These are phyloP conservation scores for Myoxocephalus aenaeus DNA, from an alignment of 2,797 vertebrate species.

Conservation along the genomic window DNA sequence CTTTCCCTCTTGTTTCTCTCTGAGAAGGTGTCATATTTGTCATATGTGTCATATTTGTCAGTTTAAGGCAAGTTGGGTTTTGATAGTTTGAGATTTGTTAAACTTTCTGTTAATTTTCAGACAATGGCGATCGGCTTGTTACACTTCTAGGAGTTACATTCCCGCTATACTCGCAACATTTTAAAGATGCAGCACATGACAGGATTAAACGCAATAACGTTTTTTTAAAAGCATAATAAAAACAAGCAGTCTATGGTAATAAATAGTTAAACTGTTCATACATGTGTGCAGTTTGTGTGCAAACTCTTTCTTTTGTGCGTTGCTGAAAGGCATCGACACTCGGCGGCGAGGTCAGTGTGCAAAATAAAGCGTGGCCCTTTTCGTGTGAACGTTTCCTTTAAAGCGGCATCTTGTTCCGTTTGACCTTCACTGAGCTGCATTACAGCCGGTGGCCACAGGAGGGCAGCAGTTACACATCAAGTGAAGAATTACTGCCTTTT, in stretches of 20 bases:
- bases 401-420: conserved; percentile 5
- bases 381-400: not conserved
- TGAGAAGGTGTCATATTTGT: not conserved
- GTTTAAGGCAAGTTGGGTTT: conserved; percentile 45
- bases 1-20: not conserved
- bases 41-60: not conserved
- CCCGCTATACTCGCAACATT: not conserved
- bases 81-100: not conserved
- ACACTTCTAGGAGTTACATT: not conserved
- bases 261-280: not conserved
- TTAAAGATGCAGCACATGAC: not conserved
- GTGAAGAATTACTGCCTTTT: not conserved
- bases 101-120: too few relatives aligned
- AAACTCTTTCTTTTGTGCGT: conserved; percentile 42
- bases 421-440: conserved; percentile 15
- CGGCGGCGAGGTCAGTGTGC: conserved; percentile 4
- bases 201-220: not conserved
- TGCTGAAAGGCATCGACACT: not conserved
- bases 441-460: conserved; percentile 34
- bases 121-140: not conserved
- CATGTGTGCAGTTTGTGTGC: conserved; percentile 12
- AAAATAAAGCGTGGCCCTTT: conserved; percentile 2
- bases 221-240: not conserved
- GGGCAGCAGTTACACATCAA: conserved; percentile 16
- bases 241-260: not conserved